Evolutionary conservation across 2,797 vertebrate genomes (phyloP).

Genomic region (Thripadectes ignobilis): DNA sequence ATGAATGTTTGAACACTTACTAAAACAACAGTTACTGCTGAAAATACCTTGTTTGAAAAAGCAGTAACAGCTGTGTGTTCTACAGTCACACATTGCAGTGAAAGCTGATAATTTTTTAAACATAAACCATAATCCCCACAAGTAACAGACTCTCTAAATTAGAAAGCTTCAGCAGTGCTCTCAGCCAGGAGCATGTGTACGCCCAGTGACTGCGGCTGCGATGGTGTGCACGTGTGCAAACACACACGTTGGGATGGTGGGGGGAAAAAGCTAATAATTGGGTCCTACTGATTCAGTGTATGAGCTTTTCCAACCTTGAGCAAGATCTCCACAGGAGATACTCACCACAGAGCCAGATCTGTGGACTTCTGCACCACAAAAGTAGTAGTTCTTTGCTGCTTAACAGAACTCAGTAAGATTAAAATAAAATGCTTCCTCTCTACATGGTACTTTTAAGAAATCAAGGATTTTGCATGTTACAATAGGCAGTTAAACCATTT

Average conservation of each 20-base stretch:
- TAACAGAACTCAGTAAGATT: constrained; percentile 41
- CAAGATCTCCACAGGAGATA: constrained; percentile 32
- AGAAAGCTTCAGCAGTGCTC: constrained; percentile 23
- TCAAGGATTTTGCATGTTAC: constrained; percentile 37
- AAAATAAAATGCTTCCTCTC: constrained; percentile 49
- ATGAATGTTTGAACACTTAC: not conserved
- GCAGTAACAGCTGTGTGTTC: not conserved
- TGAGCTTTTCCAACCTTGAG: constrained; percentile 48
- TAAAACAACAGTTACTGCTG: not conserved
- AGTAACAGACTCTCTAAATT: constrained; percentile 11
- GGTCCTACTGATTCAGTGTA: constrained; percentile 36
- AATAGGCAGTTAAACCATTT: not conserved
- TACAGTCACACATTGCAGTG: not conserved
- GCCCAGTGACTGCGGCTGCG: not conserved
- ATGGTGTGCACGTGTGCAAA: not conserved
- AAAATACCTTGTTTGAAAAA: not conserved
- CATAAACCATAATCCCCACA: not conserved
- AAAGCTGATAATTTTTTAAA: not conserved
- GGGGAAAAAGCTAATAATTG: constrained; percentile 43
- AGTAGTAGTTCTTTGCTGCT: constrained; percentile 49
- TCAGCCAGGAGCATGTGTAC: not conserved
- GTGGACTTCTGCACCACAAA: constrained; percentile 44
- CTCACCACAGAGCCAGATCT: constrained; percentile 63
- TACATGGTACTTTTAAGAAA: constrained; percentile 39
- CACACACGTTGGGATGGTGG: not conserved